Evolutionary conservation across 2,797 vertebrate species (phyloP).

Genomic region (Tauraco hartlaubi): DNA sequence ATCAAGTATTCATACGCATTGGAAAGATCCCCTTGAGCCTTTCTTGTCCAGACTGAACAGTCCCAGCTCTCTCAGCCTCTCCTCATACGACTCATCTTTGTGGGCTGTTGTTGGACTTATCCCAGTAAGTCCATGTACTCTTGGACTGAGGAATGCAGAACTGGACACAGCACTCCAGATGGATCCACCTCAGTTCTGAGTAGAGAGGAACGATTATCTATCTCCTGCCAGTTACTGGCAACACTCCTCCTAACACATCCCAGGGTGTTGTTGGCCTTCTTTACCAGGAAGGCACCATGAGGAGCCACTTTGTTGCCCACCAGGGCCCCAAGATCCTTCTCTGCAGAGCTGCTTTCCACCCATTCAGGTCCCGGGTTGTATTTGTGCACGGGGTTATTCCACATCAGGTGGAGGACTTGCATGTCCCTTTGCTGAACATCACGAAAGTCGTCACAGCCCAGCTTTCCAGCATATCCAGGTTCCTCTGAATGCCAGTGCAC

Average conservation of each 20-base stretch:
- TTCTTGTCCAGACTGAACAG: neutral
- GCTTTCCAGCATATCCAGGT: neutral
- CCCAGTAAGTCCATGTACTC: neutral
- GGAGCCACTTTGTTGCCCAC: neutral
- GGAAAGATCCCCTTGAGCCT: neutral
- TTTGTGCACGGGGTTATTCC: neutral
- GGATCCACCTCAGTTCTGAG: neutral
- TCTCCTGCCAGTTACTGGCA: neutral
- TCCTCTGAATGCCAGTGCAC: neutral
- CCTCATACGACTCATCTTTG: neutral
- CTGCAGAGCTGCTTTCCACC: neutral
- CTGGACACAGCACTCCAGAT: neutral
- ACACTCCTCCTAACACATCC: neutral
- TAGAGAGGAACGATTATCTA: neutral
- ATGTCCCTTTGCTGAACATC: neutral
- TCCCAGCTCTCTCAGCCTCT: neutral
- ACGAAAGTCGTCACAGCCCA: neutral
- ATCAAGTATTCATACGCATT: neutral
- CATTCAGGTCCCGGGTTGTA: neutral
- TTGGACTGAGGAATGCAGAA: neutral
- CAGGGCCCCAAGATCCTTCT: neutral
- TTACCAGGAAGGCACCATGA: neutral
- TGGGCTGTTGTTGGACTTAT: neutral
- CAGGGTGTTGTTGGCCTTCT: neutral
- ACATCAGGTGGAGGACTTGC: neutral